Conservation (phyloP, 2,888 invertebrate genomes). For the Cephus nigrinus region DNA sequence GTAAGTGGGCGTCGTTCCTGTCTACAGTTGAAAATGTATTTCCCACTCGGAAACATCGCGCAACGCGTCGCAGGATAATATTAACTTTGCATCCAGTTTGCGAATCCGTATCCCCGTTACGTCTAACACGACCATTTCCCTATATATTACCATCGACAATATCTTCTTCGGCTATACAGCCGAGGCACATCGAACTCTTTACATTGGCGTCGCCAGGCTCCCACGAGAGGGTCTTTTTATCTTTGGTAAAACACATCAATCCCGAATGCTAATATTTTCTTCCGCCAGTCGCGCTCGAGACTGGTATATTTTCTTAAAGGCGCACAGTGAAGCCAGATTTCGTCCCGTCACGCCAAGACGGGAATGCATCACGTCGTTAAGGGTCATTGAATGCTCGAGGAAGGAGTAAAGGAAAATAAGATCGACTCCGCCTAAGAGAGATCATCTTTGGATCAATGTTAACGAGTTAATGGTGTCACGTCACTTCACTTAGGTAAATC, state of each 20-base stretch:
- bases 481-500: slow-evolving; percentile 27
- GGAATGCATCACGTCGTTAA: neutral
- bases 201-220: neutral
- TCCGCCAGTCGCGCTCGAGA: neutral
- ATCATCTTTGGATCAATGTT: slow-evolving; percentile 25
- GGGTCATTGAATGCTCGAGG: neutral
- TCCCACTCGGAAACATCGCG: neutral
- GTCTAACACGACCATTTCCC: neutral
- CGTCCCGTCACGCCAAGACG: neutral
- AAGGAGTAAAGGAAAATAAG: slow-evolving; percentile 16
- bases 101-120: neutral
- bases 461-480: slow-evolving; percentile 27
- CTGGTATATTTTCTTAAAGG: neutral
- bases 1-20: neutral
- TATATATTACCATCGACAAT: neutral
- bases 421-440: slow-evolving; percentile 19
- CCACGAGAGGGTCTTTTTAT: neutral
- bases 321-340: neutral
- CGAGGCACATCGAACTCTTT: neutral
- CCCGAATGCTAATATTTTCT: neutral
- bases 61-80: neutral
- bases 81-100: neutral
- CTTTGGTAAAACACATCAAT: neutral
- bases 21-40: neutral
- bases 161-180: neutral